These are phyloP conservation scores for Salpingus planirostris DNA, from an alignment of 2,888 invertebrate species.

Conservation along the genomic window DNA sequence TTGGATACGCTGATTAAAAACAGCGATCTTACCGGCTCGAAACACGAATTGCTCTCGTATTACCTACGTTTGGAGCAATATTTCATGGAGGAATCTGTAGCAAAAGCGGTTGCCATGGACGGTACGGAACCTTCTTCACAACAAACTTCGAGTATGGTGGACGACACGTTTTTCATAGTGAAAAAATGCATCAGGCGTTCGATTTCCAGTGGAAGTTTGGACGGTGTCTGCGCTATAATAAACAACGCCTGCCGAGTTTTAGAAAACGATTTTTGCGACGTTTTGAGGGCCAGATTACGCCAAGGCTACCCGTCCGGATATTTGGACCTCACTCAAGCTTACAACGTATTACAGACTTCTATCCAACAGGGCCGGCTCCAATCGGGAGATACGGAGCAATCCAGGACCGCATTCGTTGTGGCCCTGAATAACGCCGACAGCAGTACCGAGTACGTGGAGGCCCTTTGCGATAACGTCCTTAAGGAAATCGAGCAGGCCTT, in stretches of 20 bases:
- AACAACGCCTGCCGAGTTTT: conserved; percentile 85
- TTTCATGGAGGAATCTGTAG: conserved; percentile 90
- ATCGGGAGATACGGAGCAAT: conserved; percentile 69
- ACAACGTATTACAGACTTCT: conserved; percentile 70
- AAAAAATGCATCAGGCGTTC: conserved; percentile 92
- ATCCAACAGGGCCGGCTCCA: conserved; percentile 74
- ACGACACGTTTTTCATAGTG: conserved; percentile 95
- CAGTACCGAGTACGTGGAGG: conserved; percentile 83
- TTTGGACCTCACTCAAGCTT: conserved; percentile 70
- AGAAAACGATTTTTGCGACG: conserved; percentile 73
- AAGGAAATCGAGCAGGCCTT: conserved; percentile 58
- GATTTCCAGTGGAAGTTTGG: conserved; percentile 83
- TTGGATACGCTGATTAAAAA: conserved; percentile 60
- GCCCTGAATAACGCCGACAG: conserved; percentile 86
- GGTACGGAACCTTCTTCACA: conserved; percentile 56
- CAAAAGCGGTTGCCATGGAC: conserved; percentile 81
- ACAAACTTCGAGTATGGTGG: conserved; percentile 85
- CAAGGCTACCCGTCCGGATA: conserved; percentile 74
- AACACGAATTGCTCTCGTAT: conserved; percentile 76
- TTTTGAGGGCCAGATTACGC: conserved; percentile 63
- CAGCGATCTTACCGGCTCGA: conserved; percentile 64
- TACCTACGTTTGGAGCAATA: conserved; percentile 90
- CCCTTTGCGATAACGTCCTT: conserved; percentile 68
- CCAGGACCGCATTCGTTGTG: conserved; percentile 68
- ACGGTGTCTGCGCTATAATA: conserved; percentile 92